phyloP scores from a whole-genome alignment of 2,888 invertebrate genomes.

The Clusia tigrina region DNA sequence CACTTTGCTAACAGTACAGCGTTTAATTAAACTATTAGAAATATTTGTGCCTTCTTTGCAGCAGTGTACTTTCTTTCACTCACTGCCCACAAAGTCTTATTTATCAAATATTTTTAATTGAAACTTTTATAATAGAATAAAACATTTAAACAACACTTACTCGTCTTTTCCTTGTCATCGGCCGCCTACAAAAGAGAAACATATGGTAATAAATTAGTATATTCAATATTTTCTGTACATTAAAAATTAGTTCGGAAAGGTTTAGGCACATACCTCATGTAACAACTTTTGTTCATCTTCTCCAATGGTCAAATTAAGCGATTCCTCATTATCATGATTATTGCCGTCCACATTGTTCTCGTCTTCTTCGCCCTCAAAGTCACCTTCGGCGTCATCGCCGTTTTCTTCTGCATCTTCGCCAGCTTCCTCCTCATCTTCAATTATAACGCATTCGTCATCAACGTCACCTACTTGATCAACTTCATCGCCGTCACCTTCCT shows the following conservation, averaged over 20 bases:
- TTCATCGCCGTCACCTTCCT: conserved; percentile 46
- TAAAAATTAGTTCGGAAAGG: too few species aligned
- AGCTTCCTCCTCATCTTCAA: conserved; percentile 44
- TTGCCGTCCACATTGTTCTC: conserved; percentile 50
- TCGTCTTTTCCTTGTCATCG: conserved; percentile 70
- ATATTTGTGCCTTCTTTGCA: neutral
- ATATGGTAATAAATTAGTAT: neutral
- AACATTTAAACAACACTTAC: conserved; percentile 62
- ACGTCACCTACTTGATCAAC: conserved; percentile 53
- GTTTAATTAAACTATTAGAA: neutral
- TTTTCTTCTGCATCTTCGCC: conserved; percentile 31
- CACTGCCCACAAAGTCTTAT: conserved; percentile 1
- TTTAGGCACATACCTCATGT: conserved; percentile 76
- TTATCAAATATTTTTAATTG: neutral
- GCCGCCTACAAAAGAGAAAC: conserved; percentile 50
- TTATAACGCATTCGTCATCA: conserved; percentile 52
- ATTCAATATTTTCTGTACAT: neutral
- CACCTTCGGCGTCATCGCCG: conserved; percentile 60
- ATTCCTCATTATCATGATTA: conserved; percentile 75
- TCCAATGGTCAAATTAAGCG: conserved; percentile 80
- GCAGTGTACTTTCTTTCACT: neutral
- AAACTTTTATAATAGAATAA: conserved; percentile 23
- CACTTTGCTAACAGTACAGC: neutral
- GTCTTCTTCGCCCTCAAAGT: conserved; percentile 43
- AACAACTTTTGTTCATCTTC: conserved; percentile 81